These are phyloP conservation scores for Pitta sordida DNA, from an alignment of 2,113 vertebrate genomes.

Conservation along the genomic window DNA sequence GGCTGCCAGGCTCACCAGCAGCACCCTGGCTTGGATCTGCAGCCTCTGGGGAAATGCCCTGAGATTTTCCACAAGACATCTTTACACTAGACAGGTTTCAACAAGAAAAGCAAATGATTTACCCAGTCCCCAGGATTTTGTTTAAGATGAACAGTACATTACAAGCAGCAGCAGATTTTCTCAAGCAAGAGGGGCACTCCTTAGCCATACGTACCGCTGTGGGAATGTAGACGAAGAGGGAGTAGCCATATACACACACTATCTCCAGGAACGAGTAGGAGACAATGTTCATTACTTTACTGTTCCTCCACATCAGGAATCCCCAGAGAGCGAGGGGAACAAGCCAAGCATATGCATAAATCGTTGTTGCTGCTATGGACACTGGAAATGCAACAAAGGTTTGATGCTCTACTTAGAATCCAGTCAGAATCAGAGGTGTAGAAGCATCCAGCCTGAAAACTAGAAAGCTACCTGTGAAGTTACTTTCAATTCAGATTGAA, in stretches of 20 bases:
- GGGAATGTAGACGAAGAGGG: constrained; percentile 92
- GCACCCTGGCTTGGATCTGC: not conserved
- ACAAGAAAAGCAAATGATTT: not conserved
- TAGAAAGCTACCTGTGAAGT: not conserved
- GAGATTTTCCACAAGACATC: not conserved
- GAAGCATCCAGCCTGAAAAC: not conserved
- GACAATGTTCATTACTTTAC: constrained; percentile 87
- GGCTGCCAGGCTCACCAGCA: not conserved
- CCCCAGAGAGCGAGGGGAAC: constrained; percentile 93
- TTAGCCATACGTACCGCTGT: constrained; percentile 81
- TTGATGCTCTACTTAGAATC: not conserved
- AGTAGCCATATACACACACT: constrained; percentile 95
- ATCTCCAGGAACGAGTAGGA: constrained; percentile 96
- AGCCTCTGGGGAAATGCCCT: not conserved
- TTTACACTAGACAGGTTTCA: not conserved
- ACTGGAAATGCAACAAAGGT: constrained; percentile 72
- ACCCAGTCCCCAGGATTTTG: not conserved
- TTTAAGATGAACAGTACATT: not conserved
- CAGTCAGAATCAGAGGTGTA: not conserved
- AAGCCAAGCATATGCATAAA: constrained; percentile 93
- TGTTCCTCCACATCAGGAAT: constrained; percentile 92
- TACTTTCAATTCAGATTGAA: not conserved
- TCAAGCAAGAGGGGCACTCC: not conserved
- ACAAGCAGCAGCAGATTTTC: not conserved
- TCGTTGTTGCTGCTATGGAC: constrained; percentile 90